Conservation (phyloP, 2,888 invertebrate species). For the Drosophila anomalata region DNA sequence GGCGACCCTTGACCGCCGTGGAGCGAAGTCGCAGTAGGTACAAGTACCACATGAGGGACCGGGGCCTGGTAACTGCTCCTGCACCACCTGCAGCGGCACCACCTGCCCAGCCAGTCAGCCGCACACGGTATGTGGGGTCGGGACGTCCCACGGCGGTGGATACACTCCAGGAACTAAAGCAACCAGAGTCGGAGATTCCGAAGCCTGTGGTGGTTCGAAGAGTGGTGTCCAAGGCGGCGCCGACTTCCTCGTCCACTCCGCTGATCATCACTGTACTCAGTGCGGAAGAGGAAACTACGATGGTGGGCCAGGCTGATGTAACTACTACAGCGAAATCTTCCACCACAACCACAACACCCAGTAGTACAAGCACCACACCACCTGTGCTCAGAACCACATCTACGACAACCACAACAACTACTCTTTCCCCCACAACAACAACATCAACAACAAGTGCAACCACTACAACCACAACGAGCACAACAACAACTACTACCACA, state of each 20-base stretch:
- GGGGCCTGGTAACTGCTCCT: conserved; percentile 38
- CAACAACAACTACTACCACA: conserved; percentile 34
- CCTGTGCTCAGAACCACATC: conserved; percentile 21
- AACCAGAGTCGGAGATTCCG: conserved; percentile 14
- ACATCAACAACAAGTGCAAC: conserved; percentile 16
- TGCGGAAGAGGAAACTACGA: conserved; percentile 74
- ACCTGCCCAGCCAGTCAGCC: conserved; percentile 45
- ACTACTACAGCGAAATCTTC: conserved; percentile 30
- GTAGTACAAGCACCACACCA: conserved; percentile 19
- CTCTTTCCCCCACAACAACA: conserved; percentile 10
- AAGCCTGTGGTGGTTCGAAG: conserved; percentile 54
- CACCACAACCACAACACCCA: conserved; percentile 22
- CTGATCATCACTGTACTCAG: conserved; percentile 80
- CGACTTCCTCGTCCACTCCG: conserved; percentile 71
- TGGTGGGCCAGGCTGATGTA: conserved; percentile 22
- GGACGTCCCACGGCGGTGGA: conserved; percentile 63
- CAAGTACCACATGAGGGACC: conserved; percentile 77
- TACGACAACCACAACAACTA: conserved; percentile 20
- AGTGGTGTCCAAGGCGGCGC: conserved; percentile 32
- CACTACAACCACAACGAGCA: conserved; percentile 27
- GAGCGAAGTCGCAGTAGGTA: conserved; percentile 77
- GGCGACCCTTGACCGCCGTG: conserved; percentile 68
- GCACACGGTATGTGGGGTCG: conserved; percentile 66
- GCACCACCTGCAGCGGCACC: conserved; percentile 29
- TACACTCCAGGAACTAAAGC: conserved; percentile 30